Conservation (phyloP, 37 sponge, comb jelly and placozoan genomes). For the Beroe ovata region DNA sequence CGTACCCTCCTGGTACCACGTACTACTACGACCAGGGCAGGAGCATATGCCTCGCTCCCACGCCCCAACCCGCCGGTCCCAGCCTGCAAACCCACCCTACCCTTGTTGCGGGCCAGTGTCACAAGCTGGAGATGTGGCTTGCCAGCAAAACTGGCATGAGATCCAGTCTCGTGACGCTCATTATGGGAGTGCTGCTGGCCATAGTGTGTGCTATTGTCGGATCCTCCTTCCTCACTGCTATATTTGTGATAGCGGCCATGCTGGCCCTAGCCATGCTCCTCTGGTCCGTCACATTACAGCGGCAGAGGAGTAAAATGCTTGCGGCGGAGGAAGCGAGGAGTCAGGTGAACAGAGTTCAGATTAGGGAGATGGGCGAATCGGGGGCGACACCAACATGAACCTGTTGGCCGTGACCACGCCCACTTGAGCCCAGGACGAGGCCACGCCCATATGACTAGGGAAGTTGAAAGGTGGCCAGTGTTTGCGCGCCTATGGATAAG, state of each 20-base stretch:
- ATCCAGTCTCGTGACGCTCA: slow-evolving; percentile 33
- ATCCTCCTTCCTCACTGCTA: not conserved
- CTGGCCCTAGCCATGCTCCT: not conserved
- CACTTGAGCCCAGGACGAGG: too few relatives aligned
- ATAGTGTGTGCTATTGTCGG: not conserved
- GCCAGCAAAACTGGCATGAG: slow-evolving; percentile 33
- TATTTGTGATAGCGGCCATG: slow-evolving; percentile 2
- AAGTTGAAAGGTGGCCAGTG: too few relatives aligned
- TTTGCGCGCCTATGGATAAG: too few relatives aligned
- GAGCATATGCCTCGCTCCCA: not conserved
- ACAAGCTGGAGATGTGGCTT: slow-evolving; percentile 31
- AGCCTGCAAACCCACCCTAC: not conserved
- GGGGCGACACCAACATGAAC: too few relatives aligned
- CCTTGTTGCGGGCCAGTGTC: slow-evolving; percentile 23
- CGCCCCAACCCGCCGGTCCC: not conserved
- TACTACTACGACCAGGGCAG: not conserved
- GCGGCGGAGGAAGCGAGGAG: not conserved
- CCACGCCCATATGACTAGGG: too few relatives aligned
- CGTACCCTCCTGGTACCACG: not conserved
- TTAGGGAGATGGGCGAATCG: not conserved
- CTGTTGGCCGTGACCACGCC: too few relatives aligned
- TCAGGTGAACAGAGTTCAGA: not conserved
- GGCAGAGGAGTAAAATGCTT: not conserved
- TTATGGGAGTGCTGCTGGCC: not conserved
- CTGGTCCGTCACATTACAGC: not conserved